Evolutionary conservation across 2,113 vertebrate genomes (phyloP), one percentile per base, ranked within the genome.

Genomic region (Nipponia nippon): DNA sequence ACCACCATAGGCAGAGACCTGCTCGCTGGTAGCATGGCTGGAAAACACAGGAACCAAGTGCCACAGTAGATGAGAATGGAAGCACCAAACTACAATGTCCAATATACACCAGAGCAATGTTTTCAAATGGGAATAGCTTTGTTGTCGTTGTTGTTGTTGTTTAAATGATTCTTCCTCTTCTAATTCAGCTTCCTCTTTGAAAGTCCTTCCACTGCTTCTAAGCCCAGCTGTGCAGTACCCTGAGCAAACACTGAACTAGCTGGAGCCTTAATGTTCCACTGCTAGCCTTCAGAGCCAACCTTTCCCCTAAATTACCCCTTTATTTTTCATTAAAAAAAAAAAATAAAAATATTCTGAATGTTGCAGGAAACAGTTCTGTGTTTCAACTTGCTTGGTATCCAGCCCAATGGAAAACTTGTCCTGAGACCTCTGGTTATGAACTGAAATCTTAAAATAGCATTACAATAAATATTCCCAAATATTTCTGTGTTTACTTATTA

Each of bases 61-160:
- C 22, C 0, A 2, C 12, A 22, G 25, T 0, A 63, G 46, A 16
- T 8, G 34, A 65, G 23, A 73, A 84, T 0, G 3, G 46, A 40
- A 91, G 10, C 36, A 61, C 8, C 36, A 40, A 38, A 22, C 6
- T 11, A 34, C 52, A 18, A 38, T 2, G 20, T 46, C 58, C 56
- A 59, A 89, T 66, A 53, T 22, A 53, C 49, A 79, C 15, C 66
- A 59, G 11, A 42, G 47, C 4, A 2, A 32, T 14, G 34, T 22
- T 42, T 46, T 23, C 34, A 79, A 88, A 55, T 29, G 13, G 40
- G 22, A 91, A 34, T 17, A 78, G 13, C 20, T 58, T 58, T 38
- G 29, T 38, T 38, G 38, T 20, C 72, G 36, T 14, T 38, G 38
- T 20, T 77, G 36, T 14, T 49, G 30, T 11, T 34, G 22, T 62